Conservation (phyloP, 2,797 vertebrate genomes). For the Sebastes steindachneri region DNA sequence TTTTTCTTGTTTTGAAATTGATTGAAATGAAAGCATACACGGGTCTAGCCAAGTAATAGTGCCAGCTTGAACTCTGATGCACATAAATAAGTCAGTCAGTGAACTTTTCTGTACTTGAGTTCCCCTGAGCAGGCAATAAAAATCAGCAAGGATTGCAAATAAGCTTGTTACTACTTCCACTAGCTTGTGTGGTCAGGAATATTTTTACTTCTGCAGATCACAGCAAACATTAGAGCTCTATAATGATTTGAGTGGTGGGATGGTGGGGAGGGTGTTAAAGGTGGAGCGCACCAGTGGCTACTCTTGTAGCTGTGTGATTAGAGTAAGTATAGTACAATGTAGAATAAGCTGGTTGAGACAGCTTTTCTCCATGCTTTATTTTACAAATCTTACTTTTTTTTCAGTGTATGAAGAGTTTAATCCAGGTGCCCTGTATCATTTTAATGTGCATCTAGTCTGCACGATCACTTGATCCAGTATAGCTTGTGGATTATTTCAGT, state of each 20-base stretch:
- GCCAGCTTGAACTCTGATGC: slow-evolving; percentile 24
- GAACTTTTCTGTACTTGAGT: slow-evolving; percentile 20
- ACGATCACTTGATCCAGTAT: slow-evolving; percentile 10
- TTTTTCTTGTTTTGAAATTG: slow-evolving; percentile 1
- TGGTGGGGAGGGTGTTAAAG: slow-evolving; percentile 2
- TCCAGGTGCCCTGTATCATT: slow-evolving; percentile 7
- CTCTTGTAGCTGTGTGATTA: slow-evolving; percentile 1
- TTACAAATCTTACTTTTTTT: slow-evolving; percentile 5
- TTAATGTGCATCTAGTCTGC: neutral
- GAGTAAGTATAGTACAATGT: neutral
- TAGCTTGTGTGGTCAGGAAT: neutral
- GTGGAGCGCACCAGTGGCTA: neutral
- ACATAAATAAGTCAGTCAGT: slow-evolving; percentile 6
- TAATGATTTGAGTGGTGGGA: neutral
- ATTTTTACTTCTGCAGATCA: slow-evolving; percentile 18
- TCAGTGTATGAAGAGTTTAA: neutral
- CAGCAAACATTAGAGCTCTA: neutral
- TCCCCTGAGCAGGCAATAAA: slow-evolving; percentile 29
- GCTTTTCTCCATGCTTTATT: neutral
- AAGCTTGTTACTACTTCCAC: slow-evolving; percentile 1
- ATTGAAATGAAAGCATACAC: slow-evolving; percentile 6
- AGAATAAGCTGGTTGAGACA: neutral
- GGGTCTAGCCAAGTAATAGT: neutral
- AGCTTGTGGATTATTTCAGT: slow-evolving; percentile 15
- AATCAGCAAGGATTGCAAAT: slow-evolving; percentile 25